These are phyloP conservation scores for Drosophila diplacantha DNA, from an alignment of 2,888 invertebrate species.

Conservation along the genomic window DNA sequence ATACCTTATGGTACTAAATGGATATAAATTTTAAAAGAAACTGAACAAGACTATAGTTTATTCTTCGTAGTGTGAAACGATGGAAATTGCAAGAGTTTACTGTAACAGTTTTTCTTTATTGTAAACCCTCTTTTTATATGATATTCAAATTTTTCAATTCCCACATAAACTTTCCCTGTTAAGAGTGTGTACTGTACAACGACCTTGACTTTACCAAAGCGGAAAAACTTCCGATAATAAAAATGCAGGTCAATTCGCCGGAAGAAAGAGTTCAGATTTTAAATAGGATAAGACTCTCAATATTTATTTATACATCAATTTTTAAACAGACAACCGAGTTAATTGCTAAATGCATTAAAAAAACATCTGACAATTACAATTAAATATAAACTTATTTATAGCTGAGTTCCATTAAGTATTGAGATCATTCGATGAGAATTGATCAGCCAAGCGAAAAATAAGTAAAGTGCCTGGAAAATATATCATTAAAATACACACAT, in stretches of 20 bases:
- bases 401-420: constrained; percentile 2
- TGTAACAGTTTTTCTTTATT: not conserved
- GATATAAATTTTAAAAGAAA: not conserved
- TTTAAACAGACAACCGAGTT: not conserved
- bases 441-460: constrained; percentile 9
- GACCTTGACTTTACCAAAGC: constrained; percentile 6
- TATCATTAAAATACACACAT: constrained; percentile 3
- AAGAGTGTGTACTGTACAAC: not conserved
- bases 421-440: constrained; percentile 6
- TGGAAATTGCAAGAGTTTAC: not conserved
- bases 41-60: no score
- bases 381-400: constrained; percentile 2
- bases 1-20: not conserved
- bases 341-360: not conserved
- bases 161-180: not conserved
- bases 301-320: not conserved
- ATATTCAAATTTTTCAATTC: no score
- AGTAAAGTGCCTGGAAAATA: constrained; percentile 5
- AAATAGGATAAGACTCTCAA: rapidly evolving
- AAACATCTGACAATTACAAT: not conserved
- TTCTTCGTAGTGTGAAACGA: not conserved
- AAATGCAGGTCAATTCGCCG: constrained; percentile 1
- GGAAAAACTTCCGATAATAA: not conserved
- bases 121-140: no score
- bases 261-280: not conserved